Conservation (phyloP, 2,113 vertebrate species). For the Zapornia atra region DNA sequence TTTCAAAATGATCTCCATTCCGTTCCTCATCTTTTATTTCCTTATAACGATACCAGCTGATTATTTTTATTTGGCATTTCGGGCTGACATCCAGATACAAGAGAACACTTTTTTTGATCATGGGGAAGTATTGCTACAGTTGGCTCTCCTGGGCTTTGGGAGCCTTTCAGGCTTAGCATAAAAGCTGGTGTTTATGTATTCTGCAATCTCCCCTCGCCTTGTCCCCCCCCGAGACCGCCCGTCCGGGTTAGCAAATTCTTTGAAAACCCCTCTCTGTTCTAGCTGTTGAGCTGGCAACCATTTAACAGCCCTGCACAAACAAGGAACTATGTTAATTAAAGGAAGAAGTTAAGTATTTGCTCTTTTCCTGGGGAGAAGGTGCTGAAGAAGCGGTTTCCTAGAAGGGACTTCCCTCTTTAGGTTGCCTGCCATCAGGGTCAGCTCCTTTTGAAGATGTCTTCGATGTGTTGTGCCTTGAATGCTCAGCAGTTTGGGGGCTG, state of each 20-base stretch:
- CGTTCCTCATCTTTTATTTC: not conserved
- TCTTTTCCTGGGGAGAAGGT: not conserved
- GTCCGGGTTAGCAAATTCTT: not conserved
- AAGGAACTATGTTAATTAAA: not conserved
- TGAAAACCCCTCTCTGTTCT: not conserved
- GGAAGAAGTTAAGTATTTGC: not conserved
- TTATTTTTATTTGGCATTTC: conserved; percentile 31
- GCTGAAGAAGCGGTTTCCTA: not conserved
- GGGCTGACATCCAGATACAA: not conserved
- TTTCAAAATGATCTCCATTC: not conserved
- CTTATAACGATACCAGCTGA: fast-evolving
- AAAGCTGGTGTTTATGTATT: not conserved
- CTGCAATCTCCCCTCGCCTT: not conserved
- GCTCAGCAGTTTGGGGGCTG: not conserved
- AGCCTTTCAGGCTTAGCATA: conserved; percentile 13
- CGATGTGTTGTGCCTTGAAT: not conserved
- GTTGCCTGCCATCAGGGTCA: not conserved
- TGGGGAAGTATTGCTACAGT: not conserved
- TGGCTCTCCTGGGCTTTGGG: conserved; percentile 6
- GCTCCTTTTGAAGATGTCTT: not conserved
- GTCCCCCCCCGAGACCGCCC: not conserved
- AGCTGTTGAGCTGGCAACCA: not conserved
- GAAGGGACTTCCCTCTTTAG: not conserved
- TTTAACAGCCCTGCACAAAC: not conserved
- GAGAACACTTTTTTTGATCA: not conserved